Conservation (phyloP, 2,113 vertebrate genomes). For the Spilogale gracilis region DNA sequence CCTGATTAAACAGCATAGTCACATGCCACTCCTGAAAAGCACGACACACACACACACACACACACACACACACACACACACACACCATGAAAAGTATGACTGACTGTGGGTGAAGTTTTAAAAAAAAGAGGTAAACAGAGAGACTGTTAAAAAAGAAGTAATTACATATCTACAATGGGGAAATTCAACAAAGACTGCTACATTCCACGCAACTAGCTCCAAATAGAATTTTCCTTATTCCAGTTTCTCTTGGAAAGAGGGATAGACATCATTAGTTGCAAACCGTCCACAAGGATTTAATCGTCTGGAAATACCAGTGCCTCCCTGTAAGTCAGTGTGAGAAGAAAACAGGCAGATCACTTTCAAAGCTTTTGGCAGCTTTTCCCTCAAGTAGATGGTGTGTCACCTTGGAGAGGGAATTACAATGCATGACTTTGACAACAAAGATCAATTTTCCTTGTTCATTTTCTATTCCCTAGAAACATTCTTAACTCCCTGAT, state of each 20-base stretch:
- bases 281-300: slow-evolving; percentile 80
- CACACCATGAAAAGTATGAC: not conserved
- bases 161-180: not conserved
- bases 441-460: slow-evolving; percentile 56
- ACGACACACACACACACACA: not conserved
- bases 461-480: slow-evolving; percentile 43
- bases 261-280: slow-evolving; percentile 51
- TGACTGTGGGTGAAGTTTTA: not conserved
- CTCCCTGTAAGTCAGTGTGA: slow-evolving; percentile 65
- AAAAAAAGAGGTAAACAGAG: slow-evolving; percentile 5
- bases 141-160: not conserved
- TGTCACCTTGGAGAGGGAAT: slow-evolving; percentile 57
- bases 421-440: slow-evolving; percentile 62
- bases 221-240: slow-evolving; percentile 15
- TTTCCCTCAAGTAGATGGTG: slow-evolving; percentile 67
- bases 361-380: slow-evolving; percentile 83
- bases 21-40: slow-evolving; percentile 71
- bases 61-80: not conserved
- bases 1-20: slow-evolving; percentile 77
- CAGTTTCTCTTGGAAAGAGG: slow-evolving; percentile 45
- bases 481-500: slow-evolving; percentile 46
- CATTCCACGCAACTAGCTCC: not conserved
- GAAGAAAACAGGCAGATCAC: slow-evolving; percentile 79
- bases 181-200: slow-evolving; percentile 20
- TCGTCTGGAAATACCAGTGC: slow-evolving; percentile 75